Conservation (phyloP, 35 echinoderm and acorn worm species). For the Nesometra sesokonis region DNA sequence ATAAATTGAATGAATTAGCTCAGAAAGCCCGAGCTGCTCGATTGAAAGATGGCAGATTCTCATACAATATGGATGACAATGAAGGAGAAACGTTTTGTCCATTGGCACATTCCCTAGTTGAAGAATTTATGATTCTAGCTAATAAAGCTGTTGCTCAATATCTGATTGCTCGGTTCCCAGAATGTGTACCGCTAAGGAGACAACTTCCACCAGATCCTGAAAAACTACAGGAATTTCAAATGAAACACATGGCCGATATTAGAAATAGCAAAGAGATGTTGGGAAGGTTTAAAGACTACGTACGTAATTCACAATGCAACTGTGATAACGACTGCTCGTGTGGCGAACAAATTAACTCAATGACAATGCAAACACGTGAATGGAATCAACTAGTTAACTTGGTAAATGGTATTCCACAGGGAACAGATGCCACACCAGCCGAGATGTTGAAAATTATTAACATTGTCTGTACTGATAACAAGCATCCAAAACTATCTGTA, state of each 20-base stretch:
- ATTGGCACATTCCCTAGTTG: conserved; percentile 56
- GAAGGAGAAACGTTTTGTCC: conserved; percentile 15
- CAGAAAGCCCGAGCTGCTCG: neutral
- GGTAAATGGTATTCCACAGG: neutral
- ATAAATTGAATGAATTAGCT: conserved; percentile 25
- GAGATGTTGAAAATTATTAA: conserved; percentile 30
- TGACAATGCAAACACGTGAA: neutral
- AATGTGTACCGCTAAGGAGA: conserved; percentile 46
- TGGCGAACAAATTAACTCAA: neutral
- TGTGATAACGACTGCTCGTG: neutral
- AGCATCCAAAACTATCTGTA: conserved; percentile 66
- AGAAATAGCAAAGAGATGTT: neutral
- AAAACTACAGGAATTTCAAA: conserved; percentile 36
- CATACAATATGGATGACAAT: conserved; percentile 19
- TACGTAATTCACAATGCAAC: neutral
- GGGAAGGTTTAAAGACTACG: neutral
- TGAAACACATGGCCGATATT: neutral
- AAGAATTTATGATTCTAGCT: conserved; percentile 74
- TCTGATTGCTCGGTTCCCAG: conserved; percentile 29
- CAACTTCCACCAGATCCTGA: conserved; percentile 47
- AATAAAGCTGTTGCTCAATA: conserved; percentile 52
- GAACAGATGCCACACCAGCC: neutral
- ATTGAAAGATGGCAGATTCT: conserved; percentile 32
- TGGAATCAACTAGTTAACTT: neutral
- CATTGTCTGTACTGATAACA: conserved; percentile 49